Percentiles rank a stretch among this genome's conserved stretches.
Evolutionary conservation across 2,113 vertebrate species (phyloP).

Genomic region (Gorsachius goisagi): DNA sequence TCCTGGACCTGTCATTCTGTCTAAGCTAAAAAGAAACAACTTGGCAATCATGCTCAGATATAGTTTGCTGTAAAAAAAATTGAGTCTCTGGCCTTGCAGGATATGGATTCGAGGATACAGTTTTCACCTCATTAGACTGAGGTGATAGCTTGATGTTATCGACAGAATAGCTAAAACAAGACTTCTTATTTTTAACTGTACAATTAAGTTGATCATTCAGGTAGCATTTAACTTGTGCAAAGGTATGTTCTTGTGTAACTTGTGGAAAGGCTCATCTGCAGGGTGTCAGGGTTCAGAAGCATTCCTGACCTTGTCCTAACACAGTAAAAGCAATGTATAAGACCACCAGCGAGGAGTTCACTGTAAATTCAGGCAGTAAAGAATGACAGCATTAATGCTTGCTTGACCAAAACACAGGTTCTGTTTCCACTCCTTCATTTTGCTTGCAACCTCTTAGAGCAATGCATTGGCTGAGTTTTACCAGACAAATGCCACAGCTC

Average conservation of each 20-base stretch:
- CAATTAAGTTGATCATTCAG: background rate
- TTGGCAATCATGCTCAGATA: background rate
- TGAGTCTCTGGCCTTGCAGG: background rate
- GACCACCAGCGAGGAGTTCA: background rate
- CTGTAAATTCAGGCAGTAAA: background rate
- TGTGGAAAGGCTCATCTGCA: background rate
- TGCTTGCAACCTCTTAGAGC: background rate
- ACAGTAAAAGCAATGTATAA: background rate
- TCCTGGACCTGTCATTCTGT: background rate
- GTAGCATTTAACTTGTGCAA: background rate
- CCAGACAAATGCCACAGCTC: background rate
- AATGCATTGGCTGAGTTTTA: background rate
- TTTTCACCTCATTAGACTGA: background rate
- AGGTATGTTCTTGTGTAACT: background rate
- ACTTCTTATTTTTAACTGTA: background rate
- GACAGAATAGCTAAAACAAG: background rate
- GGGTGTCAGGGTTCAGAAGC: background rate
- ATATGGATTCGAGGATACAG: background rate
- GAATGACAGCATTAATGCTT: background rate
- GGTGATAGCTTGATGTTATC: background rate
- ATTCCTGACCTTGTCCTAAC: background rate
- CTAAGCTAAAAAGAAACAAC: background rate
- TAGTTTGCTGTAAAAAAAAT: background rate
- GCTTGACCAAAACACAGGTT: background rate
- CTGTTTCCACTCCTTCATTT: background rate